Base-by-base conservation (phyloP, 2,113 vertebrate genomes). In the Colistium nudipinnis region DNA sequence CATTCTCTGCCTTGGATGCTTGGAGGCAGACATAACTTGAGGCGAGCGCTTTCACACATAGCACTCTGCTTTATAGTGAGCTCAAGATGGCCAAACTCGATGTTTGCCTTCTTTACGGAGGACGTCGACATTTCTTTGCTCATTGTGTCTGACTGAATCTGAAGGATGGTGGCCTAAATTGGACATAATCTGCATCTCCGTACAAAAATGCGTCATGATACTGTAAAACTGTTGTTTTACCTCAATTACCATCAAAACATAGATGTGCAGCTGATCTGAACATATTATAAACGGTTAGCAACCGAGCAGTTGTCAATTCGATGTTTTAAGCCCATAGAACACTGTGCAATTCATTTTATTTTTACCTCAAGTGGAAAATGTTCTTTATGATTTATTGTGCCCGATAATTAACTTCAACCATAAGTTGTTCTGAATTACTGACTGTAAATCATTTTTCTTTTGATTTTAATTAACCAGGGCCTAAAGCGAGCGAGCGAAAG, bases 381-480 rank as follows among this genome's bases (percentile, higher is more conserved):
- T 74, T 68, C 55, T 70, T 69, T 38, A 66, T 87, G 82, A 82
- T 73, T 88, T 79, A 87, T 71, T 70, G 72, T 72, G 52, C 70
- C 74, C 67, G 71, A 72, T 77, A 86, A 87, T 90, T 81, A 83
- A 85, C 84, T 84, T 73, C 49, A 49, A 74, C 80, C 81, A 85
- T 85, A 84, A 80, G 56, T 84, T 91, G 82, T 87, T 83, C 83
- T 73, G 60, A 90, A 92, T 90, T 87, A 93, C 86, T 88, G 80
- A 83, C 71, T 83, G 82, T 76, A 87, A 83, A 91, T 91, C 87
- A 81, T 71, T 87, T 62, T 69, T 67, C 81, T 80, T 8, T 87
- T 64, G 75, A 78, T 91, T 90, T 92, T 88, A 92, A 93, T 93
- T 92, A 92, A 90, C 81, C 70, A 73, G 73, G 70, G 86, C 83